Percentiles rank a stretch among this genome's conserved stretches.
phyloP scores from a whole-genome alignment of 2,113 vertebrate genomes.

The Sinocyclocheilus maitianheensis region DNA sequence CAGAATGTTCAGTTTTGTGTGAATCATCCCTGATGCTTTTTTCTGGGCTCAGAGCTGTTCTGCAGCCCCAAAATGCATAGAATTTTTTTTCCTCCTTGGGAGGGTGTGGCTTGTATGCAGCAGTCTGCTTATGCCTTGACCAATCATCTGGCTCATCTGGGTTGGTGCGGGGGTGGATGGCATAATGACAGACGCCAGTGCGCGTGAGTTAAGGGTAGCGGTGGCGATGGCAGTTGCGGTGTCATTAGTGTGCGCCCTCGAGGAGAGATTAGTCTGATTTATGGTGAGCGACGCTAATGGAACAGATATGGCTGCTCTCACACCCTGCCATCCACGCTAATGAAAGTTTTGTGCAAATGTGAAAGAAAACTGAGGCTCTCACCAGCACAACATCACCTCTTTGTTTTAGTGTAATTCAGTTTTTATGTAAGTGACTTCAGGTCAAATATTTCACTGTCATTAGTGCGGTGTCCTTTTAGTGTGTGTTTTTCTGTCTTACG shows the following conservation, averaged over 20 bases:
- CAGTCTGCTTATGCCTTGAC: conserved; percentile 8
- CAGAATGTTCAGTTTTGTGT: background rate
- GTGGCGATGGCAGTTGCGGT: conserved; percentile 49
- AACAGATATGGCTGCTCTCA: conserved; percentile 67
- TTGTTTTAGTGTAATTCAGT: conserved; percentile 51
- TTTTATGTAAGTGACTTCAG: conserved; percentile 32
- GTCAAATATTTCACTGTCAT: conserved; percentile 36
- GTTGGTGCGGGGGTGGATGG: conserved; percentile 8
- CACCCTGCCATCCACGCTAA: conserved; percentile 75
- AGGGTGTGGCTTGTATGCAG: conserved; percentile 16
- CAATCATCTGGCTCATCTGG: conserved; percentile 41
- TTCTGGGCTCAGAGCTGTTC: background rate
- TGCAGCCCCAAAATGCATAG: background rate
- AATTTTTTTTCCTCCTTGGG: background rate
- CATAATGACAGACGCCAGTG: conserved; percentile 43
- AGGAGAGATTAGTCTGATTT: conserved; percentile 81
- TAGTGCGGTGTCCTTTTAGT: conserved; percentile 49
- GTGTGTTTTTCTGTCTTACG: conserved; percentile 30
- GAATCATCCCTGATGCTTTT: background rate
- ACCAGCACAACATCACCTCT: conserved; percentile 21
- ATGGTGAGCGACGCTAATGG: conserved; percentile 76
- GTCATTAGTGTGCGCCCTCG: conserved; percentile 72
- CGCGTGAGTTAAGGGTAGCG: conserved; percentile 46
- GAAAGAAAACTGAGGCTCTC: conserved; percentile 41
- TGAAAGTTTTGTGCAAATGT: conserved; percentile 85